These are phyloP conservation scores for Ormyrus labotus DNA, from an alignment of 2,888 invertebrate species.

Conservation along the genomic window DNA sequence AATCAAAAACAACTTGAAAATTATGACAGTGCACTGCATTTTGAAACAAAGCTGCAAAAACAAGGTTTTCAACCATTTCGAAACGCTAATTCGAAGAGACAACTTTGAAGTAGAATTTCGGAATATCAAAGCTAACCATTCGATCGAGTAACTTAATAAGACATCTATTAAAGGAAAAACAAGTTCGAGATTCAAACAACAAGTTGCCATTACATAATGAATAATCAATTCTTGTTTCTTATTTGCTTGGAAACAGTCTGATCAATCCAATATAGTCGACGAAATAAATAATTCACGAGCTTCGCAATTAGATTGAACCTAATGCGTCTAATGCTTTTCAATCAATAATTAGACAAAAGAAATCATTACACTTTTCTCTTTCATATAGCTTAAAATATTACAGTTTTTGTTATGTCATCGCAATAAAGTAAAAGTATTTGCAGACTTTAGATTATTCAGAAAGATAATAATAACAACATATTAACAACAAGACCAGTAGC, in stretches of 20 bases:
- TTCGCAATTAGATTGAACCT: neutral
- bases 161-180: conserved; percentile 9
- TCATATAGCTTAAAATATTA: neutral
- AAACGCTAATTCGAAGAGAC: no score
- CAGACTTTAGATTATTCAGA: neutral
- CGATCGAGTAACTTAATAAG: conserved; percentile 2
- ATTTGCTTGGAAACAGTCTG: neutral
- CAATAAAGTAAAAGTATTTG: no score
- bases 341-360: neutral
- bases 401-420: no score
- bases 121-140: no score
- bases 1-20: no score
- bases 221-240: neutral
- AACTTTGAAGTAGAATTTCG: no score
- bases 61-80: no score
- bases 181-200: neutral
- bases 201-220: neutral
- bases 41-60: no score
- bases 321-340: neutral
- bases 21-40: no score
- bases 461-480: no score
- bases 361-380: neutral
- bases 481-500: no score
- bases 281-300: neutral
- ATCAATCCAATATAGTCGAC: neutral